These are phyloP conservation scores for Toxonevra muliebris DNA, from an alignment of 2,888 invertebrate genomes.

Conservation along the genomic window DNA sequence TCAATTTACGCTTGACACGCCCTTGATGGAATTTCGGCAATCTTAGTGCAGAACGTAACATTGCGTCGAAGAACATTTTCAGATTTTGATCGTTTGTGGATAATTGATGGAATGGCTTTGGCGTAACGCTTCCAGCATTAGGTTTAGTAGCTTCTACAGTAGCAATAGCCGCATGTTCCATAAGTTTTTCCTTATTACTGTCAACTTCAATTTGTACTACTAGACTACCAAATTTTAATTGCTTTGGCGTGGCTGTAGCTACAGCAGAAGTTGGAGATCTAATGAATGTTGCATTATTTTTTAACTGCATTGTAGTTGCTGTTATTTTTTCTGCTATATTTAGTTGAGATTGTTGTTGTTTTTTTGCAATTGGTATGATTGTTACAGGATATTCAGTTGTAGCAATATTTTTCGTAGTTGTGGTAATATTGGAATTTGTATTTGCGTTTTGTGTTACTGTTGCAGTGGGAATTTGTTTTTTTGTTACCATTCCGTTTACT, in stretches of 20 bases:
- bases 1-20: conserved; percentile 35
- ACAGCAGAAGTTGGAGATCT: neutral
- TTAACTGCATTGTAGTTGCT: neutral
- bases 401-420: neutral
- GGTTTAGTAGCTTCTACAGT: neutral
- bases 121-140: neutral
- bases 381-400: neutral
- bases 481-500: neutral
- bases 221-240: conserved; percentile 26
- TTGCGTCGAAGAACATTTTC: conserved; percentile 42
- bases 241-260: neutral
- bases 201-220: conserved; percentile 26
- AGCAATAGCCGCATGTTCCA: neutral
- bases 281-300: neutral
- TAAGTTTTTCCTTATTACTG: no score
- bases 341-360: neutral
- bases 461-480: conserved; percentile 16
- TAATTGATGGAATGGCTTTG: conserved; percentile 16
- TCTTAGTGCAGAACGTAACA: conserved; percentile 38
- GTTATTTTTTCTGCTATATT: neutral
- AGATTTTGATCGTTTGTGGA: conserved; percentile 35
- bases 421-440: neutral
- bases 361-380: neutral
- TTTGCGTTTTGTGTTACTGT: conserved; percentile 2
- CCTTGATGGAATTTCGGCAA: conserved; percentile 42